phyloP scores from a whole-genome alignment of 1,140 invertebrate genomes.

The Drosophila persimilis region DNA sequence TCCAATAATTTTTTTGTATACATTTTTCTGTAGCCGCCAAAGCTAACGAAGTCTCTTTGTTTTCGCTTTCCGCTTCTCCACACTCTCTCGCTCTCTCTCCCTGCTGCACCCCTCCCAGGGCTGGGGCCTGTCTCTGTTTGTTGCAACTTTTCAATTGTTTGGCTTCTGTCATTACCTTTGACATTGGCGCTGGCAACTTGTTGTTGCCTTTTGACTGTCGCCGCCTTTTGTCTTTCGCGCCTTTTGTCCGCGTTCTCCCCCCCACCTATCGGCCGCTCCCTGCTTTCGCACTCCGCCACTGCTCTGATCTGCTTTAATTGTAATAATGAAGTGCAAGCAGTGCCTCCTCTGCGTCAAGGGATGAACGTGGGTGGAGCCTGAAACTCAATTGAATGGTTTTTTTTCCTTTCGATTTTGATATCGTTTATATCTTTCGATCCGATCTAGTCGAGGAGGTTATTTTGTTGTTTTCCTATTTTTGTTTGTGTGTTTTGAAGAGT shows the following conservation, averaged over 20 bases:
- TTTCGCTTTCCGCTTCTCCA: conserved; percentile 28
- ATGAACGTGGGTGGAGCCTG: conserved; percentile 32
- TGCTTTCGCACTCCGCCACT: conserved; percentile 22
- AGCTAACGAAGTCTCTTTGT: conserved; percentile 63
- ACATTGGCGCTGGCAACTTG: conserved; percentile 65
- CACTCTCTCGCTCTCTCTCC: conserved; percentile 11
- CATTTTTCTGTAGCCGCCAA: conserved; percentile 27
- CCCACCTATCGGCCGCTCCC: conserved; percentile 11
- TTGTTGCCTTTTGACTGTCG: conserved; percentile 74
- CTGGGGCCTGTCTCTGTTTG: conserved; percentile 46
- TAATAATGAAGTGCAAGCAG: conserved; percentile 71
- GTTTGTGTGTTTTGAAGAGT: not conserved
- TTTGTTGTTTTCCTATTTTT: too few relatives aligned
- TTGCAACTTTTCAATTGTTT: conserved; percentile 79
- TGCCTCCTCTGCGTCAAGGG: conserved; percentile 7
- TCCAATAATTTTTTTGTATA: not conserved
- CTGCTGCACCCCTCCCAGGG: not conserved
- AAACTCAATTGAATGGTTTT: conserved; percentile 50
- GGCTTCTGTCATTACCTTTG: conserved; percentile 80
- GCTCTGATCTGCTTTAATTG: conserved; percentile 77
- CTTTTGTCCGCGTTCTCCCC: conserved; percentile 56
- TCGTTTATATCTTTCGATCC: too few relatives aligned
- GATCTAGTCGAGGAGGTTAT: too few relatives aligned
- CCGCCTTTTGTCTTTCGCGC: conserved; percentile 74
- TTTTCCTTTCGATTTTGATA: not conserved